phyloP scores from a whole-genome alignment of 2,888 invertebrate genomes.

The Calliphora vomitoria region DNA sequence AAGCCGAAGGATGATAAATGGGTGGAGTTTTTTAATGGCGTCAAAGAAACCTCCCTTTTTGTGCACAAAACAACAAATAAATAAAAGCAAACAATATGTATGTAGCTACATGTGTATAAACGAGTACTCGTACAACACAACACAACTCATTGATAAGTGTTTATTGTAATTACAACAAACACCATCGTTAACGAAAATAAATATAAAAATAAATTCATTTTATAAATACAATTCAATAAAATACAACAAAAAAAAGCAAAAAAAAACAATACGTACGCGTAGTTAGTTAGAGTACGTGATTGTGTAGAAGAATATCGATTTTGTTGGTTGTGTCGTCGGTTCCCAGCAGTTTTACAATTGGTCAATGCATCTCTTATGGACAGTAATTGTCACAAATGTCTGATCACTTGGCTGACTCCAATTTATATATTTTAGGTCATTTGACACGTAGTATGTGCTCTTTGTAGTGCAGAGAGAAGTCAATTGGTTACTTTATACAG shows the following conservation, averaged over 20 bases:
- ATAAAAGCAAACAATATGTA: constrained; percentile 18
- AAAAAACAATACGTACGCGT: not conserved
- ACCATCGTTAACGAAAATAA: constrained; percentile 36
- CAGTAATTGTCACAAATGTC: too few relatives aligned
- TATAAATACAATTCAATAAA: constrained; percentile 12
- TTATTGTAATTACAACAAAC: constrained; percentile 56
- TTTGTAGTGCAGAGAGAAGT: too few relatives aligned
- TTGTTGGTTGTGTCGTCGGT: not conserved
- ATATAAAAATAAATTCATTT: constrained; percentile 9
- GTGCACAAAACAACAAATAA: constrained; percentile 23
- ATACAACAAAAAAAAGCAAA: not conserved
- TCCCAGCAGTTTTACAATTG: too few relatives aligned
- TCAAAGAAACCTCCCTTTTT: constrained; percentile 46
- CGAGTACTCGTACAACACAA: not conserved
- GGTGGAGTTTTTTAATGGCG: constrained; percentile 53
- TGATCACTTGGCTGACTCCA: too few relatives aligned
- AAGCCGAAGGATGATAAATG: constrained; percentile 48
- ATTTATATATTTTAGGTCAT: too few relatives aligned
- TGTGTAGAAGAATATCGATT: constrained; percentile 3
- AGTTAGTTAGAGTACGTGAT: not conserved
- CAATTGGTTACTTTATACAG: too few relatives aligned
- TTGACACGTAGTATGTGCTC: too few relatives aligned
- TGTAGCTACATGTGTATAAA: not conserved
- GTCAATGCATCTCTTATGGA: too few relatives aligned
- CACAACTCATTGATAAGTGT: constrained; percentile 42